Conservation (phyloP, 1,140 invertebrate genomes). For the Drosophila obscura region DNA sequence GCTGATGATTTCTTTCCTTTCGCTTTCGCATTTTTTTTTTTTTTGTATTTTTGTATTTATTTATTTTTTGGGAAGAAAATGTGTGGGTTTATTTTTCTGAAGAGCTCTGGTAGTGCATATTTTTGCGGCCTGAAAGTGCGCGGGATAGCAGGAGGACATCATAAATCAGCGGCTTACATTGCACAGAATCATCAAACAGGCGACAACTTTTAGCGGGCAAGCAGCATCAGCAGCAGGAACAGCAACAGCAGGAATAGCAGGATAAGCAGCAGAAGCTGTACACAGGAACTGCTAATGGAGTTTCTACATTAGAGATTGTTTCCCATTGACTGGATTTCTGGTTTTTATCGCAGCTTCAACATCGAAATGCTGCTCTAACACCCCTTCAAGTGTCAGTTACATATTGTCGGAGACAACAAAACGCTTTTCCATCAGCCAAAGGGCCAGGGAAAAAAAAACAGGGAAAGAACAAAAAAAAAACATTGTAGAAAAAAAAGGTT, state of each 20-base stretch:
- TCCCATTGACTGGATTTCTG: constrained; percentile 39
- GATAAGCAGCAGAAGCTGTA: constrained; percentile 9
- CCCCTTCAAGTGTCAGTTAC: constrained; percentile 81
- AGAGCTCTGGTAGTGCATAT: constrained; percentile 53
- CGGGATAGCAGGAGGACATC: constrained; percentile 50
- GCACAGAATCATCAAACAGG: constrained; percentile 79
- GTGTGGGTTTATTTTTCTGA: constrained; percentile 53
- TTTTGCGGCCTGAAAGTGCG: constrained; percentile 48
- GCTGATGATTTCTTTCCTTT: constrained; percentile 58
- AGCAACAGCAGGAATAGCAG: constrained; percentile 20
- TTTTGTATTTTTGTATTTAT: constrained; percentile 29
- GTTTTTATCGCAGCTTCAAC: constrained; percentile 64
- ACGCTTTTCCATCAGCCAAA: constrained; percentile 66
- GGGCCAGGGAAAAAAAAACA: constrained; percentile 10
- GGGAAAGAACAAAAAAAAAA: constrained; percentile 10
- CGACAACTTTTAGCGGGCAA: constrained; percentile 59
- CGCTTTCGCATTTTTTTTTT: constrained; percentile 3
- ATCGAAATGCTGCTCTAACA: constrained; percentile 72
- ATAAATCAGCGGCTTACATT: constrained; percentile 83
- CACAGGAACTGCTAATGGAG: constrained; percentile 74
- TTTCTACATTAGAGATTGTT: constrained; percentile 76
- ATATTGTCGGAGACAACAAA: constrained; percentile 79
- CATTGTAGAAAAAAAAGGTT: constrained; percentile 65
- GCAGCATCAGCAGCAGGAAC: constrained; percentile 20
- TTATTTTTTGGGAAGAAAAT: constrained; percentile 46